Evolutionary conservation across 2,888 invertebrate species (phyloP).

Genomic region (Tortricodes alternella): DNA sequence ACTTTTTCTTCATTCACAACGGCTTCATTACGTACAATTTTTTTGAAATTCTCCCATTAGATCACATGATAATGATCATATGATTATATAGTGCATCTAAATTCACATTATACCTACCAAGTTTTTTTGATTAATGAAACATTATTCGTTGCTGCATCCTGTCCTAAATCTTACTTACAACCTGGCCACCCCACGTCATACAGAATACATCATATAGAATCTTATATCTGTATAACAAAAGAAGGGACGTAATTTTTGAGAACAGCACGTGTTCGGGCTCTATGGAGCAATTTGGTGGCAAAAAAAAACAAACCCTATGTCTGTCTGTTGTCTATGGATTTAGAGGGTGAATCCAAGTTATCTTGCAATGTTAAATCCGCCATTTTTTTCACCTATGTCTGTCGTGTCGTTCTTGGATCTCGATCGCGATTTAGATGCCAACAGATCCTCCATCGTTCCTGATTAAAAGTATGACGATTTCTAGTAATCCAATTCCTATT

Average conservation of each 20-base stretch:
- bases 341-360: slow-evolving; percentile 10
- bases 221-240: slow-evolving; percentile 50
- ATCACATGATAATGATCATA: no score
- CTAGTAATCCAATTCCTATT: no score
- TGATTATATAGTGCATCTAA: no score
- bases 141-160: not conserved
- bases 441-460: no score
- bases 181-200: slow-evolving; percentile 45
- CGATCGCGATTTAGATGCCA: no score
- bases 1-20: no score
- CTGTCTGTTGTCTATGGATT: slow-evolving; percentile 22
- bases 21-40: no score
- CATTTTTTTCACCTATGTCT: no score
- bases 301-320: slow-evolving; percentile 59
- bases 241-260: slow-evolving; percentile 59
- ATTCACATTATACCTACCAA: no score
- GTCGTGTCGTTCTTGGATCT: no score
- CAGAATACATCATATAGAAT: slow-evolving; percentile 52
- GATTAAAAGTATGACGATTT: no score
- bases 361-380: slow-evolving; percentile 5
- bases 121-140: not conserved
- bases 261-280: slow-evolving; percentile 71
- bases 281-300: slow-evolving; percentile 58
- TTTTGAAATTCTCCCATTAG: no score
- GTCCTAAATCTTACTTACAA: not conserved